Conservation (phyloP, 2,797 vertebrate genomes). For the Linurgus olivaceus region DNA sequence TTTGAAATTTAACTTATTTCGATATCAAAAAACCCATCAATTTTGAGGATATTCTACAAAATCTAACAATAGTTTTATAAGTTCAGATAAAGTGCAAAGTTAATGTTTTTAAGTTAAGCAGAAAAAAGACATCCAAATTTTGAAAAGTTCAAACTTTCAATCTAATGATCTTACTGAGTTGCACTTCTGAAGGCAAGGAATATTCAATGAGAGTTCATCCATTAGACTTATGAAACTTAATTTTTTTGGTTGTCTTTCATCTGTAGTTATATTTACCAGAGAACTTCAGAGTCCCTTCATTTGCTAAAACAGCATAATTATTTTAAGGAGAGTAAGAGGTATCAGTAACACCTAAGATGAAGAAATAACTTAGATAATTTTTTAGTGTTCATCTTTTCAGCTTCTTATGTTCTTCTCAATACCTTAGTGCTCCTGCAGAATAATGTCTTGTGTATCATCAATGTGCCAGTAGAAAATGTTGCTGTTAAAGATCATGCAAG, state of each 20-base stretch:
- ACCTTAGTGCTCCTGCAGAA: background rate
- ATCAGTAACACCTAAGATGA: background rate
- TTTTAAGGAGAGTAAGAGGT: background rate
- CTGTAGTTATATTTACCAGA: background rate
- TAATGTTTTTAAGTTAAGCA: background rate
- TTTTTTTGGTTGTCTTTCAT: background rate
- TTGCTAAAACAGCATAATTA: background rate
- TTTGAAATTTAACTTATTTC: background rate
- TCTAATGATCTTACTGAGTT: background rate
- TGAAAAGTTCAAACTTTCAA: background rate
- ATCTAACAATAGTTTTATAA: background rate
- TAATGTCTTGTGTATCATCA: background rate
- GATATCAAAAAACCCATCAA: rapidly evolving
- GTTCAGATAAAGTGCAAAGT: background rate
- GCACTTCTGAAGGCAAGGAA: background rate
- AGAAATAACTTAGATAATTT: background rate
- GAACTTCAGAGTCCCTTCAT: background rate
- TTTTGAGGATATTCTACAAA: background rate
- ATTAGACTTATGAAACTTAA: background rate
- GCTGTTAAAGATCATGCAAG: background rate
- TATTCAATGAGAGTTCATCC: background rate
- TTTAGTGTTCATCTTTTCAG: background rate
- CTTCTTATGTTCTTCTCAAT: background rate
- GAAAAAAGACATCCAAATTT: background rate
- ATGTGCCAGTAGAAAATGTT: background rate